phyloP scores from a whole-genome alignment of 2,888 invertebrate species.

The Boloria selene region DNA sequence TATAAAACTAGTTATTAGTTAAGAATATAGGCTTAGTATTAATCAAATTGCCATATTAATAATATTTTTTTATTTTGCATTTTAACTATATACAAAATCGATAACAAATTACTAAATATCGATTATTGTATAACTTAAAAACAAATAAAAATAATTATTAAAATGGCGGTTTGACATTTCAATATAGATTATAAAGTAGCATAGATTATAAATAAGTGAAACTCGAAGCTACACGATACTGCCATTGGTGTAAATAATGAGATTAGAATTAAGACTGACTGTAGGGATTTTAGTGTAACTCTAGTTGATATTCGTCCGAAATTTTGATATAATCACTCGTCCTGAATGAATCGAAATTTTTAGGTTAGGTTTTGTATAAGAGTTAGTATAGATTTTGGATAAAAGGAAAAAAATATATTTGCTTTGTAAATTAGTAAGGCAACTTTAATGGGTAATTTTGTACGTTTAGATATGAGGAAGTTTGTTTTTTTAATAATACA shows the following conservation, averaged over 20 bases:
- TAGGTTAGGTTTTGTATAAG: conserved; percentile 36
- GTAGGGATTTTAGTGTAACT: conserved; percentile 51
- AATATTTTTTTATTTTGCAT: too few species aligned
- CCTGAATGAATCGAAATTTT: conserved; percentile 66
- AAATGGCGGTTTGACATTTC: conserved; percentile 11
- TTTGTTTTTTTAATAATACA: too few species aligned
- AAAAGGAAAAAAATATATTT: conserved; percentile 2
- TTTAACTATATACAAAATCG: too few species aligned
- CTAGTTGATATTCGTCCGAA: conserved; percentile 59
- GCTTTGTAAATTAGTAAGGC: conserved; percentile 2
- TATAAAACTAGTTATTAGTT: too few species aligned
- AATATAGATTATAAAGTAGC: conserved; percentile 16
- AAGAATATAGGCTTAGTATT: too few species aligned
- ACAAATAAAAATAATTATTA: background rate
- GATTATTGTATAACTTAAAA: background rate
- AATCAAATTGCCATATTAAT: too few species aligned
- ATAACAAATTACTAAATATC: background rate
- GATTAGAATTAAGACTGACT: conserved; percentile 50
- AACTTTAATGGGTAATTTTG: background rate
- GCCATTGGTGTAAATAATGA: conserved; percentile 69
- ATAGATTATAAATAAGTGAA: conserved; percentile 41
- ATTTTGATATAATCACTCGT: conserved; percentile 60
- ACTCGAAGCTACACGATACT: conserved; percentile 74
- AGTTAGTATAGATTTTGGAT: conserved; percentile 5
- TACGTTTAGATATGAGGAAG: too few species aligned